These are phyloP conservation scores for Dendrolimus houi DNA, from an alignment of 2,888 invertebrate species.

Conservation along the genomic window DNA sequence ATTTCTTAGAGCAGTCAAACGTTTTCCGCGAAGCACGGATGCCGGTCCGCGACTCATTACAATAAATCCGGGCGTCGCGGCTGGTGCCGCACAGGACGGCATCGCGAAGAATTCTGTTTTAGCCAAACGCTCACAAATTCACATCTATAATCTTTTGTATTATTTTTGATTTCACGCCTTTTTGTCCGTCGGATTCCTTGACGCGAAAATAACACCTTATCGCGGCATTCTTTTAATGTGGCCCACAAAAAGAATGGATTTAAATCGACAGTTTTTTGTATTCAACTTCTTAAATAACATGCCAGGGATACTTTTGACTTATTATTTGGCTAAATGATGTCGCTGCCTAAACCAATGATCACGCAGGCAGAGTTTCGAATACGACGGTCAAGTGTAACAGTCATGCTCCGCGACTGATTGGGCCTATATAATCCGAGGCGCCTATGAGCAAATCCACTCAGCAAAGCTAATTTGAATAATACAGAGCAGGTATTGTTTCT, in stretches of 20 bases:
- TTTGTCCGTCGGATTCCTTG: conserved; percentile 69
- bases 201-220: conserved; percentile 74
- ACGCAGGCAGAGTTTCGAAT: too few species aligned
- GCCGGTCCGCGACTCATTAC: conserved; percentile 64
- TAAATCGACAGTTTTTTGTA: conserved; percentile 53
- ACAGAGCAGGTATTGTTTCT: conserved; percentile 34
- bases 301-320: conserved; percentile 40
- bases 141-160: conserved; percentile 71
- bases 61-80: conserved; percentile 66
- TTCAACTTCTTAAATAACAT: conserved; percentile 58
- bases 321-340: conserved; percentile 43
- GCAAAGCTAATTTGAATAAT: conserved; percentile 45
- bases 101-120: conserved; percentile 73
- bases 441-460: conserved; percentile 33
- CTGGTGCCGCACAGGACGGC: conserved; percentile 76
- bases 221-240: conserved; percentile 71
- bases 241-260: conserved; percentile 56
- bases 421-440: conserved; percentile 14
- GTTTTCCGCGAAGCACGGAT: conserved; percentile 61
- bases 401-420: conserved; percentile 11
- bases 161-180: conserved; percentile 76
- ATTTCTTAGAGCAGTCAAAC: conserved; percentile 58
- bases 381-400: background rate
- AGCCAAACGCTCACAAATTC: conserved; percentile 75
- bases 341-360: conserved; percentile 25